Conservation (phyloP, 35 echinoderm and acorn worm species). For the Heliocidaris erythrogramma region DNA sequence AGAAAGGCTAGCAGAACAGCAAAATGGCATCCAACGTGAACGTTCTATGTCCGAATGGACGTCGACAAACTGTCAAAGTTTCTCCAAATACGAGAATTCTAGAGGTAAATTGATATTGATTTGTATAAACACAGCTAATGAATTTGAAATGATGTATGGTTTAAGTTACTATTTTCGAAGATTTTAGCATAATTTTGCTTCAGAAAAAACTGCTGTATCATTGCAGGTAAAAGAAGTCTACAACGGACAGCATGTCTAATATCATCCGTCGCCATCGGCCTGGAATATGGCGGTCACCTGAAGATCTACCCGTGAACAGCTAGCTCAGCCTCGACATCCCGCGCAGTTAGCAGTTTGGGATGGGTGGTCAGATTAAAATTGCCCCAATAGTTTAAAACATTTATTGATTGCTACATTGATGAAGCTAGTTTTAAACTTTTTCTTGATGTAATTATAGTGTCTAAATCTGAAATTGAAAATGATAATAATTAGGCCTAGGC, state of each 20-base stretch:
- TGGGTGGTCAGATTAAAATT: too few relatives aligned
- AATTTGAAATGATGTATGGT: not conserved
- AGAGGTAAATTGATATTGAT: slow-evolving; percentile 48
- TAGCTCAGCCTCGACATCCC: not conserved
- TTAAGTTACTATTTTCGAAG: not conserved
- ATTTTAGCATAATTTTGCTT: not conserved
- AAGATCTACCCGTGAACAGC: not conserved
- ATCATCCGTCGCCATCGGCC: not conserved
- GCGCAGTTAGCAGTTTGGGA: not conserved
- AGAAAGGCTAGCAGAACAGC: not conserved
- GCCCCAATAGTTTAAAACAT: too few relatives aligned
- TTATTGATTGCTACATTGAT: too few relatives aligned
- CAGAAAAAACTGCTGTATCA: not conserved
- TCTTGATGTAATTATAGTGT: too few relatives aligned
- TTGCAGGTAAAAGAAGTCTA: not conserved
- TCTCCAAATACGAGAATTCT: slow-evolving; percentile 70
- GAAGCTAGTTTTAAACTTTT: too few relatives aligned
- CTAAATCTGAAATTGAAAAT: too few relatives aligned
- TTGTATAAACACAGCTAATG: not conserved
- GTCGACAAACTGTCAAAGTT: slow-evolving; percentile 79
- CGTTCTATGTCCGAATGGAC: slow-evolving; percentile 68
- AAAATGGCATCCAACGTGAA: slow-evolving; percentile 68
- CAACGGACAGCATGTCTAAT: not conserved
- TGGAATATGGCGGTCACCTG: not conserved
- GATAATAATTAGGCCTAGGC: too few relatives aligned